Evolutionary conservation across 2,888 invertebrate genomes (phyloP), one percentile per base, ranked within the genome.

Genomic region (Zeuzera pyrina): DNA sequence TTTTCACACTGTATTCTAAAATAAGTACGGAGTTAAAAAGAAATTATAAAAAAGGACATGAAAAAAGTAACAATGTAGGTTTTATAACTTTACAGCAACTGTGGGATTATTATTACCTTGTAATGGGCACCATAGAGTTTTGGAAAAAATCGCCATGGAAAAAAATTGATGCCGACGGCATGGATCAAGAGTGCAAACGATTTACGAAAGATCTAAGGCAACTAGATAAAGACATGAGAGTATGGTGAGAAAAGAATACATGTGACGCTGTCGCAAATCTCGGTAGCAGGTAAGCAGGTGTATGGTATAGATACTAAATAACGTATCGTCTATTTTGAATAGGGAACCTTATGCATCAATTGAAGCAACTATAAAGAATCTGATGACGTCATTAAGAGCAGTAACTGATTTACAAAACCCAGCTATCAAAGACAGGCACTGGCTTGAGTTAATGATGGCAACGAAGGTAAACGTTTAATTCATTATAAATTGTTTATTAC

Each of bases 71-170:
- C n/a, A n/a, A n/a, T n/a, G n/a, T n/a, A n/a, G n/a, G n/a, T n/a
- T 8, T 15, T 12, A 24, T 25, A 15, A 12, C 31, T 42, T 36
- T 1, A n/a, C 67, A 92, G 86, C 88, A 89, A 57, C 84, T 97
- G 14, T 97, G 97, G 97, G 97, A 97, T 71, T 95, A 94, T 62
- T 89, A 92, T 24, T 85, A 87, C 42, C 88, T 95, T 19, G 92
- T 95, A 12, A 86, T 88, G 54, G 91, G 92, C 1, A 92, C 91
- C 34, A 90, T 97, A 34, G 90, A 92, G 31, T 93, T 93, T 63
- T 98, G 97, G 97, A 95, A 96, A 69, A 92, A 88, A 36, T 97
- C 96, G 0, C 89, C 91, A 0, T 98, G 97, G 97, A 92, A 92
- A 57, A 93, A 93, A 58, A 94, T 97, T 37, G 95, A 97, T 53